A percentile compares a stretch with the other conserved stretches of the same genome.
Conservation (phyloP, 2,888 invertebrate genomes). For the Pachymerium ferrugineum region DNA sequence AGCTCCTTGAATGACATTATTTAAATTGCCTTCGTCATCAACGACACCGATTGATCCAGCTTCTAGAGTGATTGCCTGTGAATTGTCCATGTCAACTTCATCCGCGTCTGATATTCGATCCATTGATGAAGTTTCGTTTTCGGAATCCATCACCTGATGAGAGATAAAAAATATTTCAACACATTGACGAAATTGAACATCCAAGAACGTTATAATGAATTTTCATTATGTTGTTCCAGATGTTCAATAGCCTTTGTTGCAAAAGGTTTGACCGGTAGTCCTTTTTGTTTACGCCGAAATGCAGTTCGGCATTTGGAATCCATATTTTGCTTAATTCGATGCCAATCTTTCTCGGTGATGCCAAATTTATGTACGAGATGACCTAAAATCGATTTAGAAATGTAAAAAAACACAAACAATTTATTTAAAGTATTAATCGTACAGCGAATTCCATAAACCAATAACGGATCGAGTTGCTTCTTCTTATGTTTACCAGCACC, state of each 20-base stretch:
- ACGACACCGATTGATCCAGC: not conserved
- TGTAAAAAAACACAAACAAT: not conserved
- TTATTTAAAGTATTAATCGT: constrained; percentile 19
- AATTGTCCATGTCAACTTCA: constrained; percentile 10
- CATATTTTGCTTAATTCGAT: constrained; percentile 53
- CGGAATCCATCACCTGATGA: constrained; percentile 21
- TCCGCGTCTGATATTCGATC: constrained; percentile 12
- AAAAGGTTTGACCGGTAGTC: constrained; percentile 34
- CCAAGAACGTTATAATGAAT: not conserved
- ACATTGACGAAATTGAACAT: not conserved
- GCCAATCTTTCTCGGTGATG: constrained; percentile 53
- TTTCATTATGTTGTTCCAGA: not conserved
- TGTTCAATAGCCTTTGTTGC: not conserved
- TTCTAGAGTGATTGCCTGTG: not conserved
- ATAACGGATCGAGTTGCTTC: constrained; percentile 52
- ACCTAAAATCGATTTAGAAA: constrained; percentile 39
- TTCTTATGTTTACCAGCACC: constrained; percentile 54
- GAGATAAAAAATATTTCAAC: not conserved
- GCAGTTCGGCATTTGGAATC: constrained; percentile 55
- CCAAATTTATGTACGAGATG: constrained; percentile 52
- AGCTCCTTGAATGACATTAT: constrained; percentile 28
- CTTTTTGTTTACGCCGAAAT: constrained; percentile 41
- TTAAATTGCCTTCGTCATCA: not conserved
- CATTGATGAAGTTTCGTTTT: constrained; percentile 26
- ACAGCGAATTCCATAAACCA: constrained; percentile 51